Conservation (phyloP, 2,797 vertebrate genomes). For the Phoeniculus purpureus region DNA sequence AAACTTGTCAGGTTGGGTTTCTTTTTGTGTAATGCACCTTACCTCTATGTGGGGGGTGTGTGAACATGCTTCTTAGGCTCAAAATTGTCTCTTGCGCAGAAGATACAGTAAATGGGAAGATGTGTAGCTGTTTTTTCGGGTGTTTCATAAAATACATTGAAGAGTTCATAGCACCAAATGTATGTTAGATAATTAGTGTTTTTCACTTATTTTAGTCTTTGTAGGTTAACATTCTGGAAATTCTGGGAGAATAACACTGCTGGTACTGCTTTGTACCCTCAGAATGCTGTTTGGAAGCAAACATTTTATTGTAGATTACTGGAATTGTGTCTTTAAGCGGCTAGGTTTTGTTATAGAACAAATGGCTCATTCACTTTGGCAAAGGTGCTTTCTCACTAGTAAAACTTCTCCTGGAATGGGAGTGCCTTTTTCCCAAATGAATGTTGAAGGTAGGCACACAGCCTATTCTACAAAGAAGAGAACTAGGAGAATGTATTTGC, state of each 20-base stretch:
- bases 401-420: neutral
- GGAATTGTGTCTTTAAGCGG: neutral
- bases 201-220: neutral
- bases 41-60: neutral
- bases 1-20: neutral
- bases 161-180: neutral
- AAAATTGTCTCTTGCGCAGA: neutral
- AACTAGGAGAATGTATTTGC: neutral
- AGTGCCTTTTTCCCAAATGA: neutral
- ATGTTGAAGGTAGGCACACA: neutral
- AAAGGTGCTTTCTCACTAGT: neutral
- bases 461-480: neutral
- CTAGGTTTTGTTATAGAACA: neutral
- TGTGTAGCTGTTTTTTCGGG: neutral
- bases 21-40: neutral
- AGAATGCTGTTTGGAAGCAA: neutral
- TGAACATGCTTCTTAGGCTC: neutral
- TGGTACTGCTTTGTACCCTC: neutral
- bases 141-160: neutral
- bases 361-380: neutral
- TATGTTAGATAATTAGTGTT: neutral
- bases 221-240: neutral
- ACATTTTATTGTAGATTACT: neutral
- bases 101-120: neutral
- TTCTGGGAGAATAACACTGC: neutral